These are phyloP conservation scores for Arnoldichthys spilopterus DNA, from an alignment of 2,797 vertebrate genomes.

Conservation along the genomic window DNA sequence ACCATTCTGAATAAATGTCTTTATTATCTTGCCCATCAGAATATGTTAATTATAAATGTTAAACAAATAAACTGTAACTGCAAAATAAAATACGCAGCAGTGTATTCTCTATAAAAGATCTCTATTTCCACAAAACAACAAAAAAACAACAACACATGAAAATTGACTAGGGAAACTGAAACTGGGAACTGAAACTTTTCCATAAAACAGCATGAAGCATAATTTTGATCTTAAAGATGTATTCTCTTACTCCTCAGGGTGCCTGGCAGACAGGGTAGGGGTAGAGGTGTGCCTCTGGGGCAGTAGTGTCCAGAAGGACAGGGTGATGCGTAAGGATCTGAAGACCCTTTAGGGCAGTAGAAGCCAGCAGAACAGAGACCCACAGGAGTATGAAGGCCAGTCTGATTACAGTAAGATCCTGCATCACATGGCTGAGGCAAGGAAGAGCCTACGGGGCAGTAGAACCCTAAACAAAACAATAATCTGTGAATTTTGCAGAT, in stretches of 20 bases:
- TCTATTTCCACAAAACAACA: no score
- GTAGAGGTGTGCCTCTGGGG: constrained; percentile 78
- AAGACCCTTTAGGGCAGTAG: constrained; percentile 75
- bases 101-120: no score
- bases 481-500: neutral
- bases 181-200: no score
- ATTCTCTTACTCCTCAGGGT: constrained; percentile 76
- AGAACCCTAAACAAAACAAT: constrained; percentile 76
- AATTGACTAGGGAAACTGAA: no score
- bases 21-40: no score
- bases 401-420: constrained; percentile 78
- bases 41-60: no score
- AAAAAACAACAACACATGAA: no score
- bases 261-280: constrained; percentile 83
- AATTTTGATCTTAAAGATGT: constrained; percentile 2
- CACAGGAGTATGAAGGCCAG: constrained; percentile 73
- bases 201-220: no score
- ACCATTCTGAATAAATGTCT: no score
- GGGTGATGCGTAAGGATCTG: constrained; percentile 57
- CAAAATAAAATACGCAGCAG: no score
- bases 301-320: constrained; percentile 88
- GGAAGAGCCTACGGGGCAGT: constrained; percentile 82
- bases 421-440: constrained; percentile 82
- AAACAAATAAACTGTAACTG: no score
- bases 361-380: constrained; percentile 75